A percentile compares a stretch with the other conserved stretches of the same genome.
Evolutionary conservation across 2,113 vertebrate species (phyloP).

Genomic region (Catharus fuscescens): DNA sequence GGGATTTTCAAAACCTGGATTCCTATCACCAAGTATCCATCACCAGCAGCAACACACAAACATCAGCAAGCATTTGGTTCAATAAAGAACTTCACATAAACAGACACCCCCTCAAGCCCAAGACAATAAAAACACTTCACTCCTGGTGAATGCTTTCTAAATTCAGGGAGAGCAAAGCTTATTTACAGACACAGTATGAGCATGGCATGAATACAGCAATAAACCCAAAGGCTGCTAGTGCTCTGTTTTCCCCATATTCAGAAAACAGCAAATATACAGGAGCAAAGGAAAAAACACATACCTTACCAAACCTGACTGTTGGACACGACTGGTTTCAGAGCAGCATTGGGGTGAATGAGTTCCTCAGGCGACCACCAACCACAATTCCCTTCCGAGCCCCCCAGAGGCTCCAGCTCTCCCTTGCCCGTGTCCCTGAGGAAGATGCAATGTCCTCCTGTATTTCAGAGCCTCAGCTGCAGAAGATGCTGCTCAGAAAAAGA

Average conservation of each 20-base stretch:
- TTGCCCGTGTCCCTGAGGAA: conserved; percentile 23
- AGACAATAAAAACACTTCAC: conserved; percentile 5
- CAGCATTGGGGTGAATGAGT: conserved; percentile 68
- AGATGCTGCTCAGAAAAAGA: conserved; percentile 1
- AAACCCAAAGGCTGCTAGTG: neutral
- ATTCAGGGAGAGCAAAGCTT: neutral
- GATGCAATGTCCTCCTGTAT: conserved; percentile 44
- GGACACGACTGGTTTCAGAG: conserved; percentile 54
- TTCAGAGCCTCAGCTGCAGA: conserved; percentile 61
- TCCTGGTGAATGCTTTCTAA: neutral
- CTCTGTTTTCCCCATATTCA: neutral
- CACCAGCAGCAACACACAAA: neutral
- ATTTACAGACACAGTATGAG: neutral
- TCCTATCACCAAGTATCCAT: neutral
- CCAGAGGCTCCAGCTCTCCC: conserved; percentile 2
- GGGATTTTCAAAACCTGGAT: neutral
- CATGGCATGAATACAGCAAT: neutral
- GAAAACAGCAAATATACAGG: neutral
- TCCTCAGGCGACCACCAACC: conserved; percentile 29
- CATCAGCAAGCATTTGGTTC: neutral
- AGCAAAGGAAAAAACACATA: neutral
- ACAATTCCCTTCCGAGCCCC: neutral
- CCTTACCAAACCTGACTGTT: conserved; percentile 63
- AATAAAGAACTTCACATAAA: neutral
- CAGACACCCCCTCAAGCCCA: neutral